Percentiles rank a stretch among this genome's conserved stretches.
Conservation (phyloP, 2,113 vertebrate species). For the Labrus mixtus region DNA sequence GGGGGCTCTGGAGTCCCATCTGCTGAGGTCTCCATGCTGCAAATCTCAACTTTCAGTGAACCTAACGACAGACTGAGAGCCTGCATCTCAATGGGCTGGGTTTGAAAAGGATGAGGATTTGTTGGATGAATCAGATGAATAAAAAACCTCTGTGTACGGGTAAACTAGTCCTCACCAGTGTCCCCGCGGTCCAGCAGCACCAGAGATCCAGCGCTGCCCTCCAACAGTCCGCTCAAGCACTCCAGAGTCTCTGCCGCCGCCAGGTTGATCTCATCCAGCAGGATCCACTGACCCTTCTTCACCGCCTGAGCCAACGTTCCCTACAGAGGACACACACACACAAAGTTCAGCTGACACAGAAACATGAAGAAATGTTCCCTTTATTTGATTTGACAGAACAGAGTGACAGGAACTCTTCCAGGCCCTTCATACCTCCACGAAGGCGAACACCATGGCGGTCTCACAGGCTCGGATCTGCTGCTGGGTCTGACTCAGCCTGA, state of each 20-base stretch:
- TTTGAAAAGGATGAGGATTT: too few relatives aligned
- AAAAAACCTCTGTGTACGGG: neutral
- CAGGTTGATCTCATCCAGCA: conserved; percentile 98
- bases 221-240: conserved; percentile 95
- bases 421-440: conserved; percentile 91
- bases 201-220: conserved; percentile 91
- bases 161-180: conserved; percentile 84
- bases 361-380: too few relatives aligned
- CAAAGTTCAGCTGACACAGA: too few relatives aligned
- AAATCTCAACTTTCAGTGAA: too few relatives aligned
- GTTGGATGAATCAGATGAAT: neutral
- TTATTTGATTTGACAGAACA: too few relatives aligned
- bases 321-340: conserved; percentile 74
- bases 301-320: conserved; percentile 93
- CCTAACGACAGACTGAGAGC: too few relatives aligned
- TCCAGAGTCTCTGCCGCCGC: conserved; percentile 96
- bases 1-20: too few relatives aligned
- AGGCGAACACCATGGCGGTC: conserved; percentile 92
- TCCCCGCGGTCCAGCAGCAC: conserved; percentile 96
- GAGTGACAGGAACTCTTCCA: too few relatives aligned
- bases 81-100: neutral
- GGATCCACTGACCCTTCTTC: conserved; percentile 97
- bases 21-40: too few relatives aligned
- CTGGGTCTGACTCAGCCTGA: conserved; percentile 91
- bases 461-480: conserved; percentile 96